Conservation (phyloP, 2,113 vertebrate species). For the Gasterosteus aculeatus region DNA sequence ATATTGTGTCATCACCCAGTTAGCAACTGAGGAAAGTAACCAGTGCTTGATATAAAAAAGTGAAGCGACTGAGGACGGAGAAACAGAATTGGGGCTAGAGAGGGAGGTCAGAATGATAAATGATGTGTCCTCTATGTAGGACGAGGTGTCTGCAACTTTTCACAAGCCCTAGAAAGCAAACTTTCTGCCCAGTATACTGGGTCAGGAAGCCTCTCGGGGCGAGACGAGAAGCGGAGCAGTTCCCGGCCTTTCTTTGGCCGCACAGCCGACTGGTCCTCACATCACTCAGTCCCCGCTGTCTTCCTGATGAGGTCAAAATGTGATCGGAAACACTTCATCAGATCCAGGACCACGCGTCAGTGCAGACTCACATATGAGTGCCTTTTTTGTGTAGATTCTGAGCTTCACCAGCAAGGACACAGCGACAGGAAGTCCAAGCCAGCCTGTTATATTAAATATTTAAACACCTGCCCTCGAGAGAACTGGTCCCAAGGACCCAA, state of each 20-base stretch:
- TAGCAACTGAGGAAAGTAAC: constrained; percentile 4
- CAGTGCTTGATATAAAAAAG: background rate
- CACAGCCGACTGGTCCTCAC: constrained; percentile 36
- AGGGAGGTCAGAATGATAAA: constrained; percentile 68
- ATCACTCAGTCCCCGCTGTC: constrained; percentile 27
- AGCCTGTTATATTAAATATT: constrained; percentile 20
- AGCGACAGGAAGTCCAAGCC: constrained; percentile 41
- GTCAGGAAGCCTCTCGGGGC: constrained; percentile 70
- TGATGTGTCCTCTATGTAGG: constrained; percentile 71
- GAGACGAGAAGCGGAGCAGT: constrained; percentile 60
- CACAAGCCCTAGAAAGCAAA: constrained; percentile 74
- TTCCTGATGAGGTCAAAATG: constrained; percentile 21
- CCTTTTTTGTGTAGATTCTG: constrained; percentile 6
- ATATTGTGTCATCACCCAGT: constrained; percentile 4
- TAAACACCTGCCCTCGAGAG: constrained; percentile 50
- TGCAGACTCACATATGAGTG: constrained; percentile 1
- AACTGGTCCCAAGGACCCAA: no score
- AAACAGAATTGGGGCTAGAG: constrained; percentile 51
- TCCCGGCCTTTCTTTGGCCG: constrained; percentile 66
- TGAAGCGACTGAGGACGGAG: constrained; percentile 20
- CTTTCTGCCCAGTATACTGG: constrained; percentile 72
- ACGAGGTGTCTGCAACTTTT: constrained; percentile 75
- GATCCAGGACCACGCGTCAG: constrained; percentile 5
- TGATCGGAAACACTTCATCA: constrained; percentile 29
- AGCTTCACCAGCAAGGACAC: constrained; percentile 20